phyloP scores from a whole-genome alignment of 92 coral and sea anemone genomes.

The Nematostella vectensis region DNA sequence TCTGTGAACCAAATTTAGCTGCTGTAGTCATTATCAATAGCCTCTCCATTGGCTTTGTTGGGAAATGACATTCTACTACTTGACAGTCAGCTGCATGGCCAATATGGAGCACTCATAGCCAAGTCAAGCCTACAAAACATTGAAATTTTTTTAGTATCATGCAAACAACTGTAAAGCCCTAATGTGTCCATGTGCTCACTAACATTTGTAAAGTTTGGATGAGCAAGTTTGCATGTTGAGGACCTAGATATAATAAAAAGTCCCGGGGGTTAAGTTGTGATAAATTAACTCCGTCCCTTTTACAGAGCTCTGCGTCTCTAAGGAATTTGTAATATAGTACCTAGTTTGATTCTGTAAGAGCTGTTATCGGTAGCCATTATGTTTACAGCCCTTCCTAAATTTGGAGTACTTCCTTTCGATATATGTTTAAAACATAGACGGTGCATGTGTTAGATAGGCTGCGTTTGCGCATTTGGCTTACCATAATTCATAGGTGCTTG shows the following conservation, averaged over 20 bases:
- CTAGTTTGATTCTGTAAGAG: too few species aligned
- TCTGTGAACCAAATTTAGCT: background rate
- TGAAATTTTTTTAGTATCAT: background rate
- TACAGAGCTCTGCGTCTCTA: too few species aligned
- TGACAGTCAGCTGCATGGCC: constrained; percentile 9
- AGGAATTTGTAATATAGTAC: too few species aligned
- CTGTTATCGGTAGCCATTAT: too few species aligned
- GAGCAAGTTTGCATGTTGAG: background rate
- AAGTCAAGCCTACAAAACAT: constrained; percentile 1
- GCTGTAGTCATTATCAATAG: constrained; percentile 8
- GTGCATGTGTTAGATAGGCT: too few species aligned
- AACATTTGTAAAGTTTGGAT: constrained; percentile 4
- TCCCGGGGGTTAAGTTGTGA: too few species aligned
- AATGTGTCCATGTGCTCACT: constrained; percentile 5
- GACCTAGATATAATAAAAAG: too few species aligned
- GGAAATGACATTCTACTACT: constrained; percentile 5
- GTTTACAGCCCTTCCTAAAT: too few species aligned
- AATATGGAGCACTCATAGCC: constrained; percentile 15
- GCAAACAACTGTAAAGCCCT: constrained; percentile 5
- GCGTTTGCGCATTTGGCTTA: background rate
- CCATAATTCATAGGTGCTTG: too few species aligned
- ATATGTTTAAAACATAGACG: too few species aligned
- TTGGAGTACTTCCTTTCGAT: too few species aligned
- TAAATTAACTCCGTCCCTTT: too few species aligned
- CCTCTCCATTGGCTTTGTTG: constrained; percentile 3